Evolutionary conservation across 1,140 invertebrate species (phyloP).

Genomic region (Drosophila busckii): DNA sequence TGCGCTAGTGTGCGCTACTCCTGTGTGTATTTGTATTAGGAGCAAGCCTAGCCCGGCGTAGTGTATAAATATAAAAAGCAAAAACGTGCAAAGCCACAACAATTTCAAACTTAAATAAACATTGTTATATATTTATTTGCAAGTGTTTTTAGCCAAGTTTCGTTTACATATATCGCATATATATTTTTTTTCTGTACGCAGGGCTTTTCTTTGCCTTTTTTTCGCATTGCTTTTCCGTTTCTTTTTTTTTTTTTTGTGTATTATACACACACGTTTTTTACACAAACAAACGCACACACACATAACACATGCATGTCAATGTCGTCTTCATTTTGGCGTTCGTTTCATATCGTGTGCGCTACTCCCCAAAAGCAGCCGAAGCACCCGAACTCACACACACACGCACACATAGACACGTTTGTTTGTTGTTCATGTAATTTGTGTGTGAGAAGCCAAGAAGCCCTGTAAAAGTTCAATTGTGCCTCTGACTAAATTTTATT

Average conservation of each 20-base stretch:
- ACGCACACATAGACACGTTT: too few species aligned
- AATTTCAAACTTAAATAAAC: constrained; percentile 21
- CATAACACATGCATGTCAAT: constrained; percentile 10
- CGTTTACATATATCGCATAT: constrained; percentile 7
- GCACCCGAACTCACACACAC: too few species aligned
- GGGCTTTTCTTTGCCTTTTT: constrained; percentile 25
- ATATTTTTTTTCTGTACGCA: constrained; percentile 14
- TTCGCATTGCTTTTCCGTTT: constrained; percentile 12
- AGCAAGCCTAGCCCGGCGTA: constrained; percentile 21
- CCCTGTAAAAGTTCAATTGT: constrained; percentile 27
- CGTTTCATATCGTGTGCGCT: constrained; percentile 22
- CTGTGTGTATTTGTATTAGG: constrained; percentile 28
- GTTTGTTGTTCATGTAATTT: constrained; percentile 22
- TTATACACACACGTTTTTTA: constrained; percentile 67
- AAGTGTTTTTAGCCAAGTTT: too few species aligned
- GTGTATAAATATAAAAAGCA: constrained; percentile 41
- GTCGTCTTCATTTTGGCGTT: constrained; percentile 23
- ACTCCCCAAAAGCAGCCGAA: constrained; percentile 17
- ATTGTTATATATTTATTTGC: too few species aligned
- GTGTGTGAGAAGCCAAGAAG: constrained; percentile 22
- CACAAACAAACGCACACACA: constrained; percentile 34
- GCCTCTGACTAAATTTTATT: constrained; percentile 22
- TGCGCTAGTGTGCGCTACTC: too few species aligned
- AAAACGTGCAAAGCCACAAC: constrained; percentile 30
- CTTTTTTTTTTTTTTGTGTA: constrained; percentile 47